phyloP scores from a whole-genome alignment of 2,888 invertebrate genomes.

The Cataglyphis livida region DNA sequence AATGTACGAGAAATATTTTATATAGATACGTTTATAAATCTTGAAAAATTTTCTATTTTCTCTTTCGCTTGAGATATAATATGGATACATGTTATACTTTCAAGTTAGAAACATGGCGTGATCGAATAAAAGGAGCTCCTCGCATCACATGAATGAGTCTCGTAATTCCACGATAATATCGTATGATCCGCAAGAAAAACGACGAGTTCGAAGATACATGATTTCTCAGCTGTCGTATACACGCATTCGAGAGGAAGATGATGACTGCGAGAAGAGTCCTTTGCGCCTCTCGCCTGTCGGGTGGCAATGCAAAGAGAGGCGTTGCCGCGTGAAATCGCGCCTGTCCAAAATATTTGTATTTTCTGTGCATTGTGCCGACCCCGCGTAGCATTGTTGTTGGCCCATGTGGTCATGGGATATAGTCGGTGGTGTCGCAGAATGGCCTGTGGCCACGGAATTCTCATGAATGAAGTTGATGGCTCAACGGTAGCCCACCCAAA shows the following conservation, averaged over 20 bases:
- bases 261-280: conserved; percentile 31
- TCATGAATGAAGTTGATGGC: conserved; percentile 68
- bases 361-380: conserved; percentile 69
- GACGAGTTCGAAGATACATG: conserved; percentile 17
- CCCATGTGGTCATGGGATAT: conserved; percentile 57
- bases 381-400: conserved; percentile 62
- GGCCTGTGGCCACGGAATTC: conserved; percentile 75
- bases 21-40: neutral
- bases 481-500: conserved; percentile 79
- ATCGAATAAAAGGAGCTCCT: neutral
- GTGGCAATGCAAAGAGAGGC: conserved; percentile 56
- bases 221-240: conserved; percentile 63
- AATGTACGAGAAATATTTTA: neutral
- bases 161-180: conserved; percentile 52
- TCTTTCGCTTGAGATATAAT: neutral
- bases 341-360: conserved; percentile 82
- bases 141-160: neutral
- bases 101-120: neutral
- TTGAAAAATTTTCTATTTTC: neutral
- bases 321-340: conserved; percentile 78
- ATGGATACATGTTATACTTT: neutral
- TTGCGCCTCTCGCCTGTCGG: conserved; percentile 21
- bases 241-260: conserved; percentile 28
- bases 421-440: conserved; percentile 65
- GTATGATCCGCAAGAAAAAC: conserved; percentile 15